These are phyloP conservation scores for Sebastes kiyomatsui DNA, from an alignment of 2,797 vertebrate species.

Conservation along the genomic window DNA sequence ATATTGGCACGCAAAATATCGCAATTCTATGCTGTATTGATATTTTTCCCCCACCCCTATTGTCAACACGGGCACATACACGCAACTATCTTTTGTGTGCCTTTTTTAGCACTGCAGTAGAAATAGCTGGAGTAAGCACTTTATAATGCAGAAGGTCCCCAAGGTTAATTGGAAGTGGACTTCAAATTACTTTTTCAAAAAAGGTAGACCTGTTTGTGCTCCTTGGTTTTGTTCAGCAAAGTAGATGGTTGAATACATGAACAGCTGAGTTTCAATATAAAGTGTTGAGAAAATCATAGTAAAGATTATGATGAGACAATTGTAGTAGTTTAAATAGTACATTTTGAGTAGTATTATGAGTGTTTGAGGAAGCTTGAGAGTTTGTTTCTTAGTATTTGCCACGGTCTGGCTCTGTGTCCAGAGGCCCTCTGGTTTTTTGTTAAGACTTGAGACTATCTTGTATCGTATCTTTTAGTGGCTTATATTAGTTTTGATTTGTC, in stretches of 20 bases:
- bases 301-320: not conserved
- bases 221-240: conserved; percentile 1
- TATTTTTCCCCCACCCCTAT: not conserved
- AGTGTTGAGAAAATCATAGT: not conserved
- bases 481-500: not conserved
- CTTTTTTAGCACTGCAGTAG: not conserved
- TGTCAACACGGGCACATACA: not conserved
- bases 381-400: not conserved
- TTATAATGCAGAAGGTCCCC: not conserved
- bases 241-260: not conserved
- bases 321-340: not conserved
- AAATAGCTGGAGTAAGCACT: conserved; percentile 7
- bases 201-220: conserved; percentile 7
- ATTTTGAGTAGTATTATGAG: not conserved
- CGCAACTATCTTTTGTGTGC: not conserved
- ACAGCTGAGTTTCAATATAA: not conserved
- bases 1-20: not conserved
- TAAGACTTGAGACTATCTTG: not conserved
- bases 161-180: conserved; percentile 38
- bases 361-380: not conserved
- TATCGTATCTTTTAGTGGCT: not conserved
- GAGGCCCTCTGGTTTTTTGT: not conserved
- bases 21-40: not conserved
- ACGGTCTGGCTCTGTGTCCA: not conserved
- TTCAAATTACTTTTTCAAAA: conserved; percentile 18